Evolutionary conservation across 2,888 invertebrate genomes (phyloP).

Genomic region (Scaeva pyrastri): DNA sequence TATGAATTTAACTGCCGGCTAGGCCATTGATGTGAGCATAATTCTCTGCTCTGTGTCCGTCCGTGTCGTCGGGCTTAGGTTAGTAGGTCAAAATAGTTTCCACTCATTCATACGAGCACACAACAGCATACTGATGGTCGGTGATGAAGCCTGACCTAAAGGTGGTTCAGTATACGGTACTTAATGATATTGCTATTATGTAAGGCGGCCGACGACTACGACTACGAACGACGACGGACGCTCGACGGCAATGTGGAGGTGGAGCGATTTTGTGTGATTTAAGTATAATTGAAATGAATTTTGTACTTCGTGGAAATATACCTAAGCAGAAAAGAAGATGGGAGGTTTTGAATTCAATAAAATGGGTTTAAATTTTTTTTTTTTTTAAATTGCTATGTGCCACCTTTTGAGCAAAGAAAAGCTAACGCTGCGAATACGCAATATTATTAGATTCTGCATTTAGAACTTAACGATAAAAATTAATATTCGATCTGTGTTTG

Average conservation of each 20-base stretch:
- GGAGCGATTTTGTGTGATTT: slow-evolving; percentile 43
- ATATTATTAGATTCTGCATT: too few relatives aligned
- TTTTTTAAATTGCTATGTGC: too few relatives aligned
- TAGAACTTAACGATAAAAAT: too few relatives aligned
- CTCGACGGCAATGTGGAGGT: not conserved
- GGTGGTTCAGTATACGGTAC: too few relatives aligned
- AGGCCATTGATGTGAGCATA: slow-evolving; percentile 29
- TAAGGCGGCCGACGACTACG: not conserved
- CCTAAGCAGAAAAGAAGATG: too few relatives aligned
- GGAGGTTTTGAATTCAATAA: too few relatives aligned
- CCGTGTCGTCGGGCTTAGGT: too few relatives aligned
- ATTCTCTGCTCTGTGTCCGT: slow-evolving; percentile 28
- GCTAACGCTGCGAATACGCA: too few relatives aligned
- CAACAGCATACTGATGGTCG: not conserved
- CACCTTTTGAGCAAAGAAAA: too few relatives aligned
- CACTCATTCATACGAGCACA: not conserved
- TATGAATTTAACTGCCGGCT: slow-evolving; percentile 52
- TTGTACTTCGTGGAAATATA: not conserved
- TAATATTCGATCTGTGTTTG: too few relatives aligned
- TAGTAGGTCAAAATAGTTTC: slow-evolving; percentile 59
- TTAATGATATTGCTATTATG: slow-evolving; percentile 22
- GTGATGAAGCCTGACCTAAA: slow-evolving; percentile 10
- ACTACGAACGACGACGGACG: too few relatives aligned
- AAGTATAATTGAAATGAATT: slow-evolving; percentile 41
- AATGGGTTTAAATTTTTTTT: too few relatives aligned